phyloP scores from a whole-genome alignment of 2,888 invertebrate genomes.

The Erynnis tages region DNA sequence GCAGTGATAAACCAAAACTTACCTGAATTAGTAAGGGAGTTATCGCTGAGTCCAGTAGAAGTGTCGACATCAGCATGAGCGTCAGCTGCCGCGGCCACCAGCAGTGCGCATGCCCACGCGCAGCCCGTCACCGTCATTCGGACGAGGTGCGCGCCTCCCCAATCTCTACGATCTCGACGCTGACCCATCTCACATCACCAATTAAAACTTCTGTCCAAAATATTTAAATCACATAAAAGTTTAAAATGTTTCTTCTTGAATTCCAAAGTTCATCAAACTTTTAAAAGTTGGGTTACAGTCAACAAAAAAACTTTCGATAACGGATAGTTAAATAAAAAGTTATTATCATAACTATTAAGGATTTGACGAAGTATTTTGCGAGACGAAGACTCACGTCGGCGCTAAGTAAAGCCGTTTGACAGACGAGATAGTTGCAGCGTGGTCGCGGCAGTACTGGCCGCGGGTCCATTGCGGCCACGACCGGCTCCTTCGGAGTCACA shows the following conservation, averaged over 20 bases:
- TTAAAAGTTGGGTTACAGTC: conserved; percentile 14
- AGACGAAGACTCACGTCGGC: conserved; percentile 6
- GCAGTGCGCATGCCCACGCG: conserved; percentile 73
- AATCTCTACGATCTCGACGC: conserved; percentile 44
- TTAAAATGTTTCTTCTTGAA: neutral
- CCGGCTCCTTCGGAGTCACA: conserved; percentile 68
- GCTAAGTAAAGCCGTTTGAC: conserved; percentile 31
- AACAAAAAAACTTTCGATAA: conserved; percentile 14
- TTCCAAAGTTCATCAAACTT: conserved; percentile 9
- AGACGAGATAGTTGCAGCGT: conserved; percentile 54
- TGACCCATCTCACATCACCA: conserved; percentile 78
- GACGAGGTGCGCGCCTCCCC: conserved; percentile 39
- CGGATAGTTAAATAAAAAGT: conserved; percentile 34
- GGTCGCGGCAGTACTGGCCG: conserved; percentile 68
- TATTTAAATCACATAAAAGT: conserved; percentile 21
- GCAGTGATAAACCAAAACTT: conserved; percentile 35
- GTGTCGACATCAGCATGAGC: conserved; percentile 72
- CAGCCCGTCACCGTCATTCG: conserved; percentile 51
- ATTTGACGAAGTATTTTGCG: conserved; percentile 17
- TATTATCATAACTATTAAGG: conserved; percentile 13
- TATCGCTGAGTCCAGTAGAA: conserved; percentile 74
- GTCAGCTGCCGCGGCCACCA: conserved; percentile 49
- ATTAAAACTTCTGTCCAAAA: conserved; percentile 33
- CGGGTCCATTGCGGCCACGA: conserved; percentile 63
- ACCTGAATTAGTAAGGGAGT: conserved; percentile 75